Evolutionary conservation across 92 coral and sea anemone species (phyloP), one percentile per base, ranked within the genome.

Genomic region (Epizoanthus fatuus): DNA sequence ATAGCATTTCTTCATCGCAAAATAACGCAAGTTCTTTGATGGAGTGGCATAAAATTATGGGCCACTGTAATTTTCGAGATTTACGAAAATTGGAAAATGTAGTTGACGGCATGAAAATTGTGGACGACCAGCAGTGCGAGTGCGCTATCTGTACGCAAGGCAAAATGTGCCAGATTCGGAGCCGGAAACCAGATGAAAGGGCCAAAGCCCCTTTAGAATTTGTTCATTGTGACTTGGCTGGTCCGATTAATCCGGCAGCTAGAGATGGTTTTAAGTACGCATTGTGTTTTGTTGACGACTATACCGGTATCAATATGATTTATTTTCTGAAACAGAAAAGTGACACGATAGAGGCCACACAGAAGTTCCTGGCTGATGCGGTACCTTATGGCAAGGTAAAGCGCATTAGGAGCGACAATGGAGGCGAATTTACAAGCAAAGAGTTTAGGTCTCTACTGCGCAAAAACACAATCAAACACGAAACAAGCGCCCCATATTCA

Each of bases 181-280:
- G 55, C 55, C 55, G 55, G 55, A 51, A 51, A 51, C 55, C 55
- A 51, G 55, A 51, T 12, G 59, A 60, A 55, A 45, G 78, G 53
- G 86, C 86, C 29, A 69, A 29, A 19, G 53, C 45, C 11, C 58
- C 68, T 54, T 60, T 81, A n/a, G 64, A 81, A 40, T 69, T 81
- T 44, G 86, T 81, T 35, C 85, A 88, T 59, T 39, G 92, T 83
- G 84, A 88, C 65, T 72, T 89, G 10, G 92, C 89, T 29, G 89
- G 89, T 40, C 83, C 86, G 49, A 55, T 88, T 10, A 71, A 71
- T 12, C 87, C 87, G 52, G 72, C 14, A 68, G 80, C 81, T 29
- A 65, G 49, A 45, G 87, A 81, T 9, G 87, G 91, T 35, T 69
- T 67, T 72, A 88, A 80, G 13, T 69, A 69, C 62, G 87, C 71